A percentile compares a stretch with the other conserved stretches of the same genome.
These are phyloP conservation scores for Craseonycteris thonglongyai DNA, from an alignment of 2,113 vertebrate species.

Conservation along the genomic window DNA sequence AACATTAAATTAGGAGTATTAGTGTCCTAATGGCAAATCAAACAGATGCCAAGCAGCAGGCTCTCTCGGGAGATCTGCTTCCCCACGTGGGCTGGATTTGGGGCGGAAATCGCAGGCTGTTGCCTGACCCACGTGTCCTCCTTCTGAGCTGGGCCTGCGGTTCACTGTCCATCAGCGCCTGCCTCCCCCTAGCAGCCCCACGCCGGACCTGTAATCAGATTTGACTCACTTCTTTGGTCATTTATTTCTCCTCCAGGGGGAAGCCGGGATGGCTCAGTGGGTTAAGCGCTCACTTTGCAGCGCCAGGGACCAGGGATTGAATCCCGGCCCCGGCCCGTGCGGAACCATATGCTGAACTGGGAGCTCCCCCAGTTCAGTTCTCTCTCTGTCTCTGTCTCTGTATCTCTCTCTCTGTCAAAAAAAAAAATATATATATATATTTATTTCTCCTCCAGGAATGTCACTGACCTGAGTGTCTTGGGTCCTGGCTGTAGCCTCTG, in stretches of 20 bases:
- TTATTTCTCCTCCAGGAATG: too few relatives aligned
- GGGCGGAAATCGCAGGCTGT: not conserved
- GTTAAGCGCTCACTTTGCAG: too few relatives aligned
- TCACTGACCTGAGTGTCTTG: not conserved
- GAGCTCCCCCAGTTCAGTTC: too few relatives aligned
- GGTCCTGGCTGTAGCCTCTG: not conserved
- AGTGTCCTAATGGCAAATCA: not conserved
- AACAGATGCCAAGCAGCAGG: not conserved
- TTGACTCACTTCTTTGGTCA: not conserved
- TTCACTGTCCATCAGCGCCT: not conserved
- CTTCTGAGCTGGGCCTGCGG: not conserved
- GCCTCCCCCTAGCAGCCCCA: too few relatives aligned
- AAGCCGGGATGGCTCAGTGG: too few relatives aligned
- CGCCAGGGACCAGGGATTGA: too few relatives aligned
- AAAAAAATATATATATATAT: too few relatives aligned
- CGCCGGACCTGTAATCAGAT: not conserved
- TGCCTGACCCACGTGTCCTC: not conserved
- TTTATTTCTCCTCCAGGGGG: not conserved
- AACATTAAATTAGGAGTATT: slow-evolving; percentile 27
- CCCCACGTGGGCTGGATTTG: not conserved
- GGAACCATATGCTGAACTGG: too few relatives aligned
- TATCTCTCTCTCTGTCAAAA: too few relatives aligned
- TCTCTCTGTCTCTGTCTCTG: too few relatives aligned
- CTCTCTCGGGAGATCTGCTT: not conserved
- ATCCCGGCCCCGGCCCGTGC: too few relatives aligned